Evolutionary conservation across 2,888 invertebrate species (phyloP).

Genomic region (Acronicta aceris): DNA sequence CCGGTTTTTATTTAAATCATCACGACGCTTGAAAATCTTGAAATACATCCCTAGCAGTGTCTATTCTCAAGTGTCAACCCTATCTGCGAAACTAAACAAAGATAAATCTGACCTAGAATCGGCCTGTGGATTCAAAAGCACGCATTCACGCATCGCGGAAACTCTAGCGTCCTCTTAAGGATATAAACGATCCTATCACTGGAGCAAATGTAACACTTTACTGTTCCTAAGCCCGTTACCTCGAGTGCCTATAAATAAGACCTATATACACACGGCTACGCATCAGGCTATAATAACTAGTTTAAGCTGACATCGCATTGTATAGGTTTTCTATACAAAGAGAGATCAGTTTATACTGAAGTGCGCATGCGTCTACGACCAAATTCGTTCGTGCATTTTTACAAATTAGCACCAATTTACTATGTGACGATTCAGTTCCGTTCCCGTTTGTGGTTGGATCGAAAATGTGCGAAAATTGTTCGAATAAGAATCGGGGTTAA

Average conservation of each 20-base stretch:
- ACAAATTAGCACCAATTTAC: constrained; percentile 30
- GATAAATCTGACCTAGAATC: constrained; percentile 28
- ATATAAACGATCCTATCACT: constrained; percentile 54
- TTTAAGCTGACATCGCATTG: too few species aligned
- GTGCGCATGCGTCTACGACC: constrained; percentile 9
- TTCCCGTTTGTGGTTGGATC: constrained; percentile 2
- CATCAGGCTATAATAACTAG: too few species aligned
- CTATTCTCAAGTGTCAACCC: background rate
- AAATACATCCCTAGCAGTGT: constrained; percentile 23
- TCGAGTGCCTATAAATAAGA: constrained; percentile 45
- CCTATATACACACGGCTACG: background rate
- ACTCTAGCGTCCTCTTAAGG: constrained; percentile 42
- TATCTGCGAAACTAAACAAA: constrained; percentile 14
- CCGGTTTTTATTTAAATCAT: too few species aligned
- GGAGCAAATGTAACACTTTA: constrained; percentile 46
- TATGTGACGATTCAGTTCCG: constrained; percentile 4
- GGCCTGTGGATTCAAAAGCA: constrained; percentile 23
- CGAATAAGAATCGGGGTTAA: background rate
- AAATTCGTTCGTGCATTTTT: constrained; percentile 10
- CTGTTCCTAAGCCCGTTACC: constrained; percentile 43
- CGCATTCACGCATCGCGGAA: constrained; percentile 45
- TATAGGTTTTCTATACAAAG: too few species aligned
- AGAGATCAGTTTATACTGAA: too few species aligned
- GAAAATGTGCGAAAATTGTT: background rate
- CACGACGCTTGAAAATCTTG: too few species aligned